Conservation (phyloP, 2,113 vertebrate genomes). For the Meriones unguiculatus region DNA sequence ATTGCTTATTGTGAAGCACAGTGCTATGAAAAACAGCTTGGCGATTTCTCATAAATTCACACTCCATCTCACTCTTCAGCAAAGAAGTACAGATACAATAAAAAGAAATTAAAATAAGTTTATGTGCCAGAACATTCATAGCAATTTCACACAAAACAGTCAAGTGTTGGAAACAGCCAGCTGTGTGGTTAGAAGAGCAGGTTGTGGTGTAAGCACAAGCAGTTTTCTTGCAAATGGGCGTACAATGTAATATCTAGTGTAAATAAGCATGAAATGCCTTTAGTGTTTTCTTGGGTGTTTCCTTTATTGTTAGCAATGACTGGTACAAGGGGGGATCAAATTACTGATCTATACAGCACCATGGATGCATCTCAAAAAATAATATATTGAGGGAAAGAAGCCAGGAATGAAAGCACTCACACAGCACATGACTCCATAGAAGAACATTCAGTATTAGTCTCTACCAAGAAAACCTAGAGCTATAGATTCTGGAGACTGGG, state of each 20-base stretch:
- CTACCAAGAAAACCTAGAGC: background rate
- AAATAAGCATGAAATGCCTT: background rate
- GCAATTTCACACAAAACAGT: background rate
- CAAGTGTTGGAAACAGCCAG: background rate
- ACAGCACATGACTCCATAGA: background rate
- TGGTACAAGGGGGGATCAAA: background rate
- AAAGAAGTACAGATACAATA: background rate
- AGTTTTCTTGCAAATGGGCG: background rate
- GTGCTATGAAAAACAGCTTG: background rate
- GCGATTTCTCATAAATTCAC: background rate
- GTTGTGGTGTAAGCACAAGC: background rate
- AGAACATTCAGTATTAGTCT: background rate
- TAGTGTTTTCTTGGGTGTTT: background rate
- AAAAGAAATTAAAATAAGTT: background rate
- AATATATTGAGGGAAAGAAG: background rate
- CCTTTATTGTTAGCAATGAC: background rate
- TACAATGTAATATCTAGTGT: background rate
- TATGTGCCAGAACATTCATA: background rate
- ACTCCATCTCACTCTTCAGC: background rate
- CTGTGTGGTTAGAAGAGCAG: background rate
- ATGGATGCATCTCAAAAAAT: background rate
- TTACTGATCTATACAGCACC: background rate
- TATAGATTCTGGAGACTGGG: background rate
- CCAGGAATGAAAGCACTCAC: background rate
- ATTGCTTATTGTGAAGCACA: background rate